These are phyloP conservation scores for Andrena praecox DNA, from an alignment of 2,888 invertebrate genomes.

Conservation along the genomic window DNA sequence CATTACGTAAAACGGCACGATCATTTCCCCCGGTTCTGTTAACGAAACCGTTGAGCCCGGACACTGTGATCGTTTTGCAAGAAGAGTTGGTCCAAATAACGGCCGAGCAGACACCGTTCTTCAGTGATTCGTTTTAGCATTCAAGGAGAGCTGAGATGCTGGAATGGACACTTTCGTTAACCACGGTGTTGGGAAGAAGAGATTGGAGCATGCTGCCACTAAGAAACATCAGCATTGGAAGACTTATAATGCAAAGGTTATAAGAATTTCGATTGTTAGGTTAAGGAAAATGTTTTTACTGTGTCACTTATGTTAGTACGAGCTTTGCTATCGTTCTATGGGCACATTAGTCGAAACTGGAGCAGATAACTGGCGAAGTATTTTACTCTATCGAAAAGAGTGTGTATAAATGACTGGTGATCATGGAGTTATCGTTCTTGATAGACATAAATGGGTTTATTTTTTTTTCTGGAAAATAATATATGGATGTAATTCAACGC, in stretches of 20 bases:
- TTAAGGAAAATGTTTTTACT: no score
- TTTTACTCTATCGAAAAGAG: not conserved
- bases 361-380: not conserved
- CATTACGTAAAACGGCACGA: conserved; percentile 33
- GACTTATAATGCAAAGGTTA: not conserved
- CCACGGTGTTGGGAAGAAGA: not conserved
- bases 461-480: no score
- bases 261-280: no score
- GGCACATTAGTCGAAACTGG: not conserved
- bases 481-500: no score
- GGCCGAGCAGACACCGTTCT: not conserved
- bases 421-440: no score
- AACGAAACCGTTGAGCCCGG: conserved; percentile 22
- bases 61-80: not conserved
- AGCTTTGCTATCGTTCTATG: no score
- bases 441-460: no score
- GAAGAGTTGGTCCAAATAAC: not conserved
- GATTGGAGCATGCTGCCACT: not conserved
- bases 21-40: conserved; percentile 23
- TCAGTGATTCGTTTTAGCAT: not conserved
- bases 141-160: not conserved
- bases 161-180: not conserved
- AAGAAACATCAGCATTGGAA: not conserved
- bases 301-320: no score
- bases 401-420: no score